Percentiles rank a stretch among this genome's conserved stretches.
Evolutionary conservation across 2,113 vertebrate genomes (phyloP).

Genomic region (Pyrgilauda ruficollis): DNA sequence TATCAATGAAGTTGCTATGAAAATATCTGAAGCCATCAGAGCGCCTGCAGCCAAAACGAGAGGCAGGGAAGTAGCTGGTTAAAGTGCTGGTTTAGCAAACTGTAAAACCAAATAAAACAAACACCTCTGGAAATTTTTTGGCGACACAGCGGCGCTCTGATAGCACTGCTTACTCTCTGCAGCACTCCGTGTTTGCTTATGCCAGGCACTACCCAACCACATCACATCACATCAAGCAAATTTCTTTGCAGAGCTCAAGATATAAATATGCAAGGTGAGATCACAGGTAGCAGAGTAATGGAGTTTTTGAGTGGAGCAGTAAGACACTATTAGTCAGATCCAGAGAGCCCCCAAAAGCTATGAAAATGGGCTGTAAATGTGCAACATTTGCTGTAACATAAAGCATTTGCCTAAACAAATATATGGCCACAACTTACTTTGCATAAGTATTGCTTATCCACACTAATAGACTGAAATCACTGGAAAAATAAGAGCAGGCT

Average conservation of each 20-base stretch:
- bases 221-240: neutral
- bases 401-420: neutral
- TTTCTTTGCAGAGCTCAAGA: neutral
- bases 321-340: neutral
- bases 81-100: neutral
- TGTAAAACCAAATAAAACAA: neutral
- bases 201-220: neutral
- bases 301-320: neutral
- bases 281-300: slow-evolving; percentile 14
- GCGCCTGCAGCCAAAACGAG: accelerated
- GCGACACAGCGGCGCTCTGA: accelerated
- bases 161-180: neutral
- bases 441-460: neutral
- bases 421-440: neutral
- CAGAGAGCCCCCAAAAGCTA: neutral
- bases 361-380: neutral
- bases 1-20: neutral
- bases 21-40: neutral
- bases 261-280: slow-evolving; percentile 19
- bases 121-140: neutral
- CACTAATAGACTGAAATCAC: neutral
- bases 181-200: neutral
- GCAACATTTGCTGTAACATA: neutral
- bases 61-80: neutral
- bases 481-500: neutral